Evolutionary conservation across 1,140 invertebrate species (phyloP).

Genomic region (Capitella teleta): DNA sequence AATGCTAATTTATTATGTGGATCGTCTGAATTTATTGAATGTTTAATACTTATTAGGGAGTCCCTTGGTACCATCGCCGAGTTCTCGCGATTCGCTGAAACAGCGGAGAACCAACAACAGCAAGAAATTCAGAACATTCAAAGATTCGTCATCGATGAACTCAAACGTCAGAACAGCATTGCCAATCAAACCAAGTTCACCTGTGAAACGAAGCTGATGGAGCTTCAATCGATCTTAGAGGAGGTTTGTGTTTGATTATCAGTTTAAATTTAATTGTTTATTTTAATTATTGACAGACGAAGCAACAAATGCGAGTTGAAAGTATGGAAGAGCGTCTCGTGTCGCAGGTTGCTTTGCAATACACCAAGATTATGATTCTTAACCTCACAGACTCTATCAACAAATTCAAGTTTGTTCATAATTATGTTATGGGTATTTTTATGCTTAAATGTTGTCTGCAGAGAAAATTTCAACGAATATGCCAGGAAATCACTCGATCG

Average conservation of each 20-base stretch:
- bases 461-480: slow-evolving; percentile 10
- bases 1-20: no score
- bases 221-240: slow-evolving; percentile 9
- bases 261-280: neutral
- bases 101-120: slow-evolving; percentile 9
- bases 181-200: slow-evolving; percentile 11
- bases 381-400: slow-evolving; percentile 12
- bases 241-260: slow-evolving; percentile 1
- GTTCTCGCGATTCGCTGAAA: slow-evolving; percentile 8
- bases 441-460: slow-evolving; percentile 3
- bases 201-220: slow-evolving; percentile 10
- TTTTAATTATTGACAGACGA: slow-evolving; percentile 1
- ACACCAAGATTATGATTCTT: slow-evolving; percentile 12
- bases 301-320: slow-evolving; percentile 13
- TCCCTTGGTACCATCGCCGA: slow-evolving; percentile 6
- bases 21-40: neutral
- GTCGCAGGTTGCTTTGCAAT: slow-evolving; percentile 10
- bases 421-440: neutral
- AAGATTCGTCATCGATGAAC: slow-evolving; percentile 6
- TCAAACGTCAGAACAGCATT: slow-evolving; percentile 9
- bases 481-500: slow-evolving; percentile 9
- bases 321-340: slow-evolving; percentile 10
- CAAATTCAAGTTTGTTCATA: slow-evolving; percentile 12
- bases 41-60: slow-evolving; percentile 4
- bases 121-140: slow-evolving; percentile 13